Conservation (phyloP, 1,140 invertebrate species). For the Hylyphantes graminicola region DNA sequence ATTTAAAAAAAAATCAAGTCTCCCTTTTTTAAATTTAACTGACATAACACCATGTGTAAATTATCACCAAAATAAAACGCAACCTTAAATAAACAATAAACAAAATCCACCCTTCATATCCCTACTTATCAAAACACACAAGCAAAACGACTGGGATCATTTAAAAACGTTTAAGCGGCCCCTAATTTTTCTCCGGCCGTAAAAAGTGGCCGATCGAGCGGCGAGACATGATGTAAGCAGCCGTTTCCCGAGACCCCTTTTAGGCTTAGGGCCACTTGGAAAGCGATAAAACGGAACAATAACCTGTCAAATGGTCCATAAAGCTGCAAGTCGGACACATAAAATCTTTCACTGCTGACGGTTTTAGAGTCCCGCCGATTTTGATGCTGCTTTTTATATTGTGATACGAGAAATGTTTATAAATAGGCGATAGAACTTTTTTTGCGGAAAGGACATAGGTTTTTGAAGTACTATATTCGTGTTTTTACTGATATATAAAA, state of each 20-base stretch:
- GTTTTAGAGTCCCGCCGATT: conserved; percentile 31
- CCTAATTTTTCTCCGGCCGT: conserved; percentile 29
- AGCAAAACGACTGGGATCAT: conserved; percentile 18
- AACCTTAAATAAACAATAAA: too few species aligned
- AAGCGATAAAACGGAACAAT: conserved; percentile 56
- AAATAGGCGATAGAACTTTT: too few species aligned
- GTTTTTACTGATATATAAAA: too few species aligned
- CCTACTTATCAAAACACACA: not conserved
- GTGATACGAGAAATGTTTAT: too few species aligned
- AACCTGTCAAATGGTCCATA: conserved; percentile 58
- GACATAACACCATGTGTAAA: too few species aligned
- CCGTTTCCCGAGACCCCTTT: conserved; percentile 11
- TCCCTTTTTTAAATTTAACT: too few species aligned
- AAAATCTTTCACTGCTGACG: conserved; percentile 54
- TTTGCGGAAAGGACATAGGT: too few species aligned
- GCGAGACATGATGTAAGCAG: conserved; percentile 48
- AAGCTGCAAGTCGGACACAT: conserved; percentile 44
- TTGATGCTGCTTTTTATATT: not conserved
- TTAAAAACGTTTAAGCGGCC: conserved; percentile 40
- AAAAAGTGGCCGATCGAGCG: conserved; percentile 25
- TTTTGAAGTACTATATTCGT: too few species aligned
- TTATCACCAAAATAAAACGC: too few species aligned
- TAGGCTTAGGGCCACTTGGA: conserved; percentile 50
- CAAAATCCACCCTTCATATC: not conserved
- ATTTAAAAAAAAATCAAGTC: too few species aligned